Evolutionary conservation across 2,888 invertebrate genomes (phyloP), one percentile per base, ranked within the genome.

Genomic region (Pammene fasciana): DNA sequence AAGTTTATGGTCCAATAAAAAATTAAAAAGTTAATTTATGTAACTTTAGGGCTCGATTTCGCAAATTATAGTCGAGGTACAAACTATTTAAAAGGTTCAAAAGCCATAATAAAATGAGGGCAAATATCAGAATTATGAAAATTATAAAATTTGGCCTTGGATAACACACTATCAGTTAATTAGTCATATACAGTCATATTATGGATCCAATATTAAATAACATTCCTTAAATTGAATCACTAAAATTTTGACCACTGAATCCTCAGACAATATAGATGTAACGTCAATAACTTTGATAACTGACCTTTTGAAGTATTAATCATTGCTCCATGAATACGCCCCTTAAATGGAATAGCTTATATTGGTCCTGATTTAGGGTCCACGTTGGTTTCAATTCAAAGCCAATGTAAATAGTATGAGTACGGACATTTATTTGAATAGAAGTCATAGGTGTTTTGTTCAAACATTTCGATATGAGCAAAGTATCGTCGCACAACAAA

Each of bases 311-410:
- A 14, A 14, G 26, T 52, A 5, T 52, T 50, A 52, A 18, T 52
- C 52, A 62, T 0, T 18, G 16, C 50, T 18, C 41, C n/a, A 16
- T 16, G 38, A 62, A 18, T 59, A 59, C 50, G 45, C 6, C 16
- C 14, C 34, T 11, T 36, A 38, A 38, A 38, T 61, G 38, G 52
- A 14, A 5, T 13, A 45, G 36, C 45, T 46, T 64, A 68, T 56
- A 68, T 57, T 65, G 50, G 45, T 13, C 52, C 10, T 57, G 64
- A 59, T 65, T 68, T 26, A 36, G 57, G 57, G 64, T 43, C 36
- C 64, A 57, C 34, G n/a, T 65, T 36, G 50, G 16, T 43, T 34
- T 46, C 57, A 65, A 68, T 64, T 64, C 64, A 45, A 68, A 65
- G 45, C 57, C 64, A 34, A 43, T 45, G 62, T 68, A 64, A 68